A percentile compares a stretch with the other conserved stretches of the same genome.
These are phyloP conservation scores for Glomeris maerens DNA, from an alignment of 1,140 invertebrate species.

Conservation along the genomic window DNA sequence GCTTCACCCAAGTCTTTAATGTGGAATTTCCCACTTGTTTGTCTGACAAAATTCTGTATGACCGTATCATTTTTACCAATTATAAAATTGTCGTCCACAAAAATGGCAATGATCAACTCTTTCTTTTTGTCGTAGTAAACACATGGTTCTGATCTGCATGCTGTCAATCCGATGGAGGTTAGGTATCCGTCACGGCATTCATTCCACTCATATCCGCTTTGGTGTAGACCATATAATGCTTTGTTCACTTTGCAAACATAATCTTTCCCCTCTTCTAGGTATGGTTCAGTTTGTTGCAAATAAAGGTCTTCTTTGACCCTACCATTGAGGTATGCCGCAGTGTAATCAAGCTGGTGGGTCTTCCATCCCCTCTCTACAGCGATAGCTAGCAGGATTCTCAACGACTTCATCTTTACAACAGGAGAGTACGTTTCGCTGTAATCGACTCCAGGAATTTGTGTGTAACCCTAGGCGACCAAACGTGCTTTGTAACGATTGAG, in stretches of 20 bases:
- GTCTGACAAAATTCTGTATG: too few relatives aligned
- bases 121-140: neutral
- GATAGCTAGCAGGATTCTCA: conserved; percentile 17
- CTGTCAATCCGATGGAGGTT: neutral
- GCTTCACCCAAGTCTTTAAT: too few relatives aligned
- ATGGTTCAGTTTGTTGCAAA: conserved; percentile 21
- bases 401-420: conserved; percentile 23
- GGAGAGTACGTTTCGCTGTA: conserved; percentile 28
- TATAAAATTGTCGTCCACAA: neutral
- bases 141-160: neutral
- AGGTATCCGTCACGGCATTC: neutral
- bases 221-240: conserved; percentile 3
- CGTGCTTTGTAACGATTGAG: conserved; percentile 22
- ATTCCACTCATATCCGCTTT: neutral
- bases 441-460: conserved; percentile 27
- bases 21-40: too few relatives aligned
- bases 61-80: too few relatives aligned
- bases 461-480: conserved; percentile 28
- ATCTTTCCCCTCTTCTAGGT: conserved; percentile 9
- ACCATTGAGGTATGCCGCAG: conserved; percentile 29
- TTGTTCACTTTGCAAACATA: conserved; percentile 4
- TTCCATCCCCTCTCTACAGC: conserved; percentile 1
- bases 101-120: neutral
- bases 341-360: conserved; percentile 16
- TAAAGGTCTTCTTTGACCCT: conserved; percentile 26